Conservation (phyloP, 2,113 vertebrate species). For the Isichthys henryi region DNA sequence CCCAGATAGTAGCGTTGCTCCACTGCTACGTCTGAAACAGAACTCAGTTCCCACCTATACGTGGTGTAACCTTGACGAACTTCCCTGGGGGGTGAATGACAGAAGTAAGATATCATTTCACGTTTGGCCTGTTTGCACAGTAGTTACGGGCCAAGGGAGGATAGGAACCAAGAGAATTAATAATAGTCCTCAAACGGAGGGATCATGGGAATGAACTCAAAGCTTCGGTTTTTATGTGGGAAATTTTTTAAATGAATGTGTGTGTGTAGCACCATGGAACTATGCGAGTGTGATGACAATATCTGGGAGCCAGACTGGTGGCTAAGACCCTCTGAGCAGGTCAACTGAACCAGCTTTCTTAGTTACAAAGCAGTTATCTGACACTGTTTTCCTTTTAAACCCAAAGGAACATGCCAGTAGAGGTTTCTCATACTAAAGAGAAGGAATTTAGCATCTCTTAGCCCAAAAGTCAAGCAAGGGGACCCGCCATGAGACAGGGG, state of each 20-base stretch:
- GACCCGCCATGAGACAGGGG: background rate
- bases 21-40: background rate
- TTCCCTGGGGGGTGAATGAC: slow-evolving; percentile 33
- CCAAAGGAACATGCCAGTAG: background rate
- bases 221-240: background rate
- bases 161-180: slow-evolving; percentile 28
- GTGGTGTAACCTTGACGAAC: slow-evolving; percentile 41
- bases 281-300: background rate
- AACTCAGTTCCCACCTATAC: slow-evolving; percentile 37
- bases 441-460: background rate
- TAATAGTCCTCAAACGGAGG: slow-evolving; percentile 8
- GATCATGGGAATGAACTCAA: background rate
- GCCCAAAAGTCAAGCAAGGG: background rate
- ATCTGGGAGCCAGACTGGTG: background rate
- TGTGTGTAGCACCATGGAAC: background rate
- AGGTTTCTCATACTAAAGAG: background rate
- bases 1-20: background rate
- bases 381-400: background rate
- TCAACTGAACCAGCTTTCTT: background rate
- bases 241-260: background rate
- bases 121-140: slow-evolving; percentile 29
- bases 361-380: background rate
- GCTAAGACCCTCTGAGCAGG: background rate
- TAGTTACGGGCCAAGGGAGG: slow-evolving; percentile 29
- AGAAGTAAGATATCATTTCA: slow-evolving; percentile 44